These are phyloP conservation scores for Montipora foliosa DNA, from an alignment of 64 coral and sea anemone genomes.

Conservation along the genomic window DNA sequence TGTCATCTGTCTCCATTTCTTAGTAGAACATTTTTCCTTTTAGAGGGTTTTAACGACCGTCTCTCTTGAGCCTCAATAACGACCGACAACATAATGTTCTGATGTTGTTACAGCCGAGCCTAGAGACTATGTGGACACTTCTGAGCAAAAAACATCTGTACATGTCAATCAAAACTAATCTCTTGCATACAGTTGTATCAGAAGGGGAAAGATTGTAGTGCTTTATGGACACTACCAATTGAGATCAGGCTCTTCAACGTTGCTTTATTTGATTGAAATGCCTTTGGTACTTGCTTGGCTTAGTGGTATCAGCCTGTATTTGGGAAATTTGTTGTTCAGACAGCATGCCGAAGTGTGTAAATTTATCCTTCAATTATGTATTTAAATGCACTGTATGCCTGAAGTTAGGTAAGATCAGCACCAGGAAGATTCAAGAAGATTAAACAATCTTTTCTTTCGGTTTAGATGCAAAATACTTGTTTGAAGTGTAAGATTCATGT, in stretches of 20 bases:
- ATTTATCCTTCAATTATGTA: background rate
- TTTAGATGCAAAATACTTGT: too few species aligned
- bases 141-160: background rate
- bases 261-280: background rate
- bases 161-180: background rate
- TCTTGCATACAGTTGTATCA: too few species aligned
- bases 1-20: too few species aligned
- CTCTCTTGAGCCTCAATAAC: background rate
- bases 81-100: background rate
- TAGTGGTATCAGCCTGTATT: too few species aligned
- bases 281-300: too few species aligned
- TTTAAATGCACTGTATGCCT: too few species aligned
- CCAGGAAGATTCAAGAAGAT: too few species aligned
- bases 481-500: too few species aligned
- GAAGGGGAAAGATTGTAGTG: background rate
- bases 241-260: background rate
- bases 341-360: background rate
- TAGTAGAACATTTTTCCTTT: background rate
- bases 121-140: background rate
- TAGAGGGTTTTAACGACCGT: background rate
- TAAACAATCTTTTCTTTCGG: too few species aligned
- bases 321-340: background rate
- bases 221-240: background rate
- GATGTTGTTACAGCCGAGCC: background rate
- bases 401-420: too few species aligned